Evolutionary conservation across 2,797 vertebrate species (phyloP).

Genomic region (Staurois parvus): DNA sequence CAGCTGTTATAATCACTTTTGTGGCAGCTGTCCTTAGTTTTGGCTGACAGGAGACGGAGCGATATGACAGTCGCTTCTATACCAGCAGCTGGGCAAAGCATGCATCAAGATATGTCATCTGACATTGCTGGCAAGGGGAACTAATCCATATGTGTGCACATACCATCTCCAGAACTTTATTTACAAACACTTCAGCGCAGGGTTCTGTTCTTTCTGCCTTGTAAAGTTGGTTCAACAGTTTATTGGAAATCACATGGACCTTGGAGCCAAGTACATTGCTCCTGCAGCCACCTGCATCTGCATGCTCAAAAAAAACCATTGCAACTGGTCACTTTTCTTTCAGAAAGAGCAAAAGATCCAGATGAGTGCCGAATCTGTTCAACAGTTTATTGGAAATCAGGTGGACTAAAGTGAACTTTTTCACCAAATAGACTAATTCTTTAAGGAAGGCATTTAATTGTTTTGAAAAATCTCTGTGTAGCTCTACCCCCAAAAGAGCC

Average conservation of each 20-base stretch:
- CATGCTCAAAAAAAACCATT: not conserved
- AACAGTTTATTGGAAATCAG: not conserved
- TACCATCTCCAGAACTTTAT: not conserved
- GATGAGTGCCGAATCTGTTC: too few relatives aligned
- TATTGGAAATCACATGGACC: not conserved
- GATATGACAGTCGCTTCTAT: conserved; percentile 19
- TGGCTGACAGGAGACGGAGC: not conserved
- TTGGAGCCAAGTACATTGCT: not conserved
- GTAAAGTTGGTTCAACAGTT: not conserved
- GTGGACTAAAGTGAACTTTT: not conserved
- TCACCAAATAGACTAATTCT: too few relatives aligned
- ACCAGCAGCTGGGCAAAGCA: not conserved
- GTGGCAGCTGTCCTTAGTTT: conserved; percentile 44
- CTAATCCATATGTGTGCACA: not conserved
- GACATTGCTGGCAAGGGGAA: not conserved
- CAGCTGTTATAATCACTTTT: conserved; percentile 49
- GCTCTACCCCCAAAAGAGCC: too few relatives aligned
- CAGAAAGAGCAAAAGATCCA: too few relatives aligned
- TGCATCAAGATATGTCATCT: not conserved
- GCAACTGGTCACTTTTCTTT: too few relatives aligned
- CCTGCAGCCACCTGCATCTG: not conserved
- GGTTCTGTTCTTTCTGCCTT: not conserved
- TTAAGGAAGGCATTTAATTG: too few relatives aligned
- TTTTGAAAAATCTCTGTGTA: too few relatives aligned
- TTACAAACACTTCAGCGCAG: not conserved